Evolutionary conservation across 2,888 invertebrate species (phyloP).

Genomic region (Chloroclysta siterata): DNA sequence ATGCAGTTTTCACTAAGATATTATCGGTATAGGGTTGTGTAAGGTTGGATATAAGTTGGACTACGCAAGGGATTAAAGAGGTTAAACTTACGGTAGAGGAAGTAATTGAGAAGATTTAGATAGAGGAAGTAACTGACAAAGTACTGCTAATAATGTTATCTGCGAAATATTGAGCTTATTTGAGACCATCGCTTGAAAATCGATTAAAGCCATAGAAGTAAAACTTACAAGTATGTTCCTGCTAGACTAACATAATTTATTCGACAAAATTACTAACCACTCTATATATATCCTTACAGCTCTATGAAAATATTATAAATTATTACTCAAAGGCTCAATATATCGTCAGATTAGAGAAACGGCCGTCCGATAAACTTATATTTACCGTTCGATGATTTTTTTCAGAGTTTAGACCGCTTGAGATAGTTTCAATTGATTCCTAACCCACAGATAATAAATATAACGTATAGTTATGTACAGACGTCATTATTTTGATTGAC

Average conservation of each 20-base stretch:
- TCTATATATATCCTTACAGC: not conserved
- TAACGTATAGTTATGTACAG: slow-evolving; percentile 33
- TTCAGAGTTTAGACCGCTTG: slow-evolving; percentile 37
- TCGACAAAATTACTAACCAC: slow-evolving; percentile 4
- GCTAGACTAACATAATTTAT: slow-evolving; percentile 8
- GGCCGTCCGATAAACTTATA: slow-evolving; percentile 44
- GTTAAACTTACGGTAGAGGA: slow-evolving; percentile 63
- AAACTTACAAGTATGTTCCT: slow-evolving; percentile 5
- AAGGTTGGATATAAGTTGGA: slow-evolving; percentile 54
- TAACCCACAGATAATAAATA: slow-evolving; percentile 37
- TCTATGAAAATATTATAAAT: slow-evolving; percentile 1
- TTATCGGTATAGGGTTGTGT: slow-evolving; percentile 52
- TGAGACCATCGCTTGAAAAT: slow-evolving; percentile 9
- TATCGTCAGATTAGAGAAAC: slow-evolving; percentile 43
- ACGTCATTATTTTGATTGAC: slow-evolving; percentile 42
- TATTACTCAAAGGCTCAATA: slow-evolving; percentile 30
- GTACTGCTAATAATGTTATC: slow-evolving; percentile 56
- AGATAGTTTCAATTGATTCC: slow-evolving; percentile 37
- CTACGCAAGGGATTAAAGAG: slow-evolving; percentile 69
- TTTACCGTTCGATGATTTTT: slow-evolving; percentile 39
- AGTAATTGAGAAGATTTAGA: slow-evolving; percentile 56
- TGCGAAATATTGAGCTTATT: slow-evolving; percentile 47
- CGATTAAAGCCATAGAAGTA: slow-evolving; percentile 5
- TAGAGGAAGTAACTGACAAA: slow-evolving; percentile 58
- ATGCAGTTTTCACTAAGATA: slow-evolving; percentile 43